A percentile compares a stretch with the other conserved stretches of the same genome.
phyloP scores from a whole-genome alignment of 2,797 vertebrate genomes.

The Acrossocheilus wenchowensis region DNA sequence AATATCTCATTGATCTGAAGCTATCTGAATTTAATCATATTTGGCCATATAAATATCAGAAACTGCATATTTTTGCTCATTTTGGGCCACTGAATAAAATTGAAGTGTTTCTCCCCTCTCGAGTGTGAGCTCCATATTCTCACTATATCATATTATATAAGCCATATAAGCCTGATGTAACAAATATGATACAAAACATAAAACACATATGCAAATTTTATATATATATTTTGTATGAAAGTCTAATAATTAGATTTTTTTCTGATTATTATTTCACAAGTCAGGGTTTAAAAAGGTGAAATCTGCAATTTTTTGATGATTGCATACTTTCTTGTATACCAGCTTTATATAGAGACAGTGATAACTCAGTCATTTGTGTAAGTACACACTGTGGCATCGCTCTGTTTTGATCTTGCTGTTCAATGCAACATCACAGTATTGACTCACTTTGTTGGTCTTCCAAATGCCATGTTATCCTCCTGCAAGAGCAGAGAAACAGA shows the following conservation, averaged over 20 bases:
- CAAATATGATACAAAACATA: not conserved
- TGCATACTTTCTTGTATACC: not conserved
- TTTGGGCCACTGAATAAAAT: too few species aligned
- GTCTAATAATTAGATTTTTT: not conserved
- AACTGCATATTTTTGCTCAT: too few species aligned
- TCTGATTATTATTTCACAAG: too few species aligned
- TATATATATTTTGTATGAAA: not conserved
- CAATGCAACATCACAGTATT: not conserved
- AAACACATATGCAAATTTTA: not conserved
- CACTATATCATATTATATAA: not conserved
- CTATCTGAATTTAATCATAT: too few species aligned
- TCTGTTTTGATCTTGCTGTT: not conserved
- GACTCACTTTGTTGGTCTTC: slow-evolving; percentile 95
- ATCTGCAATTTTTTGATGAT: not conserved
- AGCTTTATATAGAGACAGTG: not conserved
- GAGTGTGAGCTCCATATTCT: not conserved
- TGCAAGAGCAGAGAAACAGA: slow-evolving; percentile 64
- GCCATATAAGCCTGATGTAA: not conserved
- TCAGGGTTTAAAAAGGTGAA: not conserved
- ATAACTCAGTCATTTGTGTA: not conserved
- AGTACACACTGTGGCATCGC: not conserved
- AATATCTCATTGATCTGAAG: too few species aligned
- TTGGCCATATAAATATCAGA: too few species aligned
- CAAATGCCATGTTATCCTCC: slow-evolving; percentile 99
- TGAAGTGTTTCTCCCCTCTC: too few species aligned